phyloP scores from a whole-genome alignment of 2,888 invertebrate genomes.

The Stramonita haemastoma region DNA sequence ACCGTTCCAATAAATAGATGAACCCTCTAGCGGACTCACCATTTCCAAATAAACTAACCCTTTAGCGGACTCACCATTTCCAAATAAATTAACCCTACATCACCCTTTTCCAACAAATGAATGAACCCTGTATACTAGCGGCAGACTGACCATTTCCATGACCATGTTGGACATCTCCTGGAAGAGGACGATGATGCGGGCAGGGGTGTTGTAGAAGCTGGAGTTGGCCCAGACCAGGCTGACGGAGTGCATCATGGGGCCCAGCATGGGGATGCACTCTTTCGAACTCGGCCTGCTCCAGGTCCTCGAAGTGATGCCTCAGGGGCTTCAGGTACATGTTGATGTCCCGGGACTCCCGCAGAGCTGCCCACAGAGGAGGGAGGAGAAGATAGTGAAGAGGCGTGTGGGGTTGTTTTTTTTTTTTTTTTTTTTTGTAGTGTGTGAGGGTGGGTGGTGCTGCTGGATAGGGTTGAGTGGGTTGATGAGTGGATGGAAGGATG shows the following conservation, averaged over 20 bases:
- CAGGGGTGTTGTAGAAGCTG: slow-evolving; percentile 90
- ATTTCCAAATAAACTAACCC: slow-evolving; percentile 80
- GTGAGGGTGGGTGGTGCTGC: no score
- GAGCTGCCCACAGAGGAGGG: slow-evolving; percentile 80
- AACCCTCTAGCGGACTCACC: background rate
- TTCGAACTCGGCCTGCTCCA: slow-evolving; percentile 80
- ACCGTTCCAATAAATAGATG: no score
- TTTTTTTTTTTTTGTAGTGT: no score
- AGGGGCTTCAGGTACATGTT: slow-evolving; percentile 90
- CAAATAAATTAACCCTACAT: no score
- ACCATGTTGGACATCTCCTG: slow-evolving; percentile 94
- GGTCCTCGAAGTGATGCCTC: slow-evolving; percentile 86
- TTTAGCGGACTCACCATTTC: background rate
- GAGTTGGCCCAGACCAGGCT: slow-evolving; percentile 95
- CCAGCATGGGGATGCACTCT: slow-evolving; percentile 82
- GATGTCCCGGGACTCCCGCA: slow-evolving; percentile 95
- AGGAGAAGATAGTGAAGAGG: background rate
- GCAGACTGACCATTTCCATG: slow-evolving; percentile 86
- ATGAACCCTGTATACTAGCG: no score
- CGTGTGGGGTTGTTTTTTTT: no score
- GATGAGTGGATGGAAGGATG: no score
- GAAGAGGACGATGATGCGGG: slow-evolving; percentile 91
- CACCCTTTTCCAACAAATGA: no score
- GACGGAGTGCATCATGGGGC: slow-evolving; percentile 90
- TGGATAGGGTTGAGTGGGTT: no score